Evolutionary conservation across 2,797 vertebrate species (phyloP).

Genomic region (Vespertilio murinus): DNA sequence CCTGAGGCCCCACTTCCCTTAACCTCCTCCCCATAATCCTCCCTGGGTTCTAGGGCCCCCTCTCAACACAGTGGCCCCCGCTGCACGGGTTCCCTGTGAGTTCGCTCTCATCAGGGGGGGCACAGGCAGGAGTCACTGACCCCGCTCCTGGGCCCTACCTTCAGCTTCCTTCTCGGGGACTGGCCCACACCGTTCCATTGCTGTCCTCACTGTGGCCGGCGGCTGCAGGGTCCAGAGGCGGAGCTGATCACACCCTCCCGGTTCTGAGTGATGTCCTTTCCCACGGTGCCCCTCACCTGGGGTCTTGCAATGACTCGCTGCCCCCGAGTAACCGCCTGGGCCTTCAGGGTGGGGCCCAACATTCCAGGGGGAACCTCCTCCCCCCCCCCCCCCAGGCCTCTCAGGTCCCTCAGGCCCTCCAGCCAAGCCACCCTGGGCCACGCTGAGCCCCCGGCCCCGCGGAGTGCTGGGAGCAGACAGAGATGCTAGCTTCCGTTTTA

Average conservation of each 20-base stretch:
- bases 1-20: background rate
- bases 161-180: background rate
- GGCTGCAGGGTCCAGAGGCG: background rate
- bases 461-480: background rate
- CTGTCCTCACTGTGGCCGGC: background rate
- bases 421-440: background rate
- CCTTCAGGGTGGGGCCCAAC: background rate
- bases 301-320: background rate
- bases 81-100: background rate
- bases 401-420: background rate
- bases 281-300: background rate
- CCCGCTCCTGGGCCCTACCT: background rate
- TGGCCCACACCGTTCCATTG: background rate
- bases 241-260: background rate
- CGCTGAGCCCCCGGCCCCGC: background rate
- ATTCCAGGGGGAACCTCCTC: background rate
- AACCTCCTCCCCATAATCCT: background rate
- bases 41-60: background rate
- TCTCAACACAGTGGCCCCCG: background rate
- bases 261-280: background rate
- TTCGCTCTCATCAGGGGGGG: background rate
- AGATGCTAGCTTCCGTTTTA: conserved; percentile 57
- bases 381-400: background rate
- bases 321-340: background rate
- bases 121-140: background rate